Conservation (phyloP, 2,888 invertebrate species). For the Callyntrura guangdongensis region DNA sequence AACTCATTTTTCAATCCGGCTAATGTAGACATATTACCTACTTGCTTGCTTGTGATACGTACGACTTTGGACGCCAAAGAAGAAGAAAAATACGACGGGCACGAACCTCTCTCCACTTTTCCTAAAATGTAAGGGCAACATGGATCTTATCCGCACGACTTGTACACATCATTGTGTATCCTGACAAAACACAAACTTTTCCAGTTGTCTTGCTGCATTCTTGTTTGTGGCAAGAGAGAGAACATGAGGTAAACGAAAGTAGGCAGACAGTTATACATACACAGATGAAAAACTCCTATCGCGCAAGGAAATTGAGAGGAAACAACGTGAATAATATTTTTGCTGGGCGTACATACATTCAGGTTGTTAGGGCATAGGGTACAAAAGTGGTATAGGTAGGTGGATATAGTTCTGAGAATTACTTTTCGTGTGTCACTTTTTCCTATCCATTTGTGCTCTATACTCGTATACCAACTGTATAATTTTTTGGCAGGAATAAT, state of each 20-base stretch:
- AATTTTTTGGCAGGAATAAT: neutral
- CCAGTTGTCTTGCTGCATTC: slow-evolving; percentile 70
- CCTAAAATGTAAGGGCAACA: slow-evolving; percentile 8
- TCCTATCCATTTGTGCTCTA: neutral
- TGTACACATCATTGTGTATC: neutral
- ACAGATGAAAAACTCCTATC: slow-evolving; percentile 21
- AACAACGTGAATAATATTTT: slow-evolving; percentile 51
- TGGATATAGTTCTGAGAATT: too few species aligned
- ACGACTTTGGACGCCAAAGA: too few species aligned
- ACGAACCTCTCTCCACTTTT: neutral
- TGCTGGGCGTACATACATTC: neutral
- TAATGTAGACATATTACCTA: slow-evolving; percentile 70
- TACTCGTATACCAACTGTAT: neutral
- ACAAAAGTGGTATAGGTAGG: too few species aligned
- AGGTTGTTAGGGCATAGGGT: neutral
- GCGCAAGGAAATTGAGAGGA: slow-evolving; percentile 64
- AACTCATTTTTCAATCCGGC: slow-evolving; percentile 83
- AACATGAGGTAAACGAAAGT: neutral
- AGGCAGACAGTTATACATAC: neutral
- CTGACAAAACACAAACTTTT: slow-evolving; percentile 56
- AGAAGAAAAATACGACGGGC: neutral
- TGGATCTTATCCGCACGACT: neutral
- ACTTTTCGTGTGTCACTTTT: neutral
- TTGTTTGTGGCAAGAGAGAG: slow-evolving; percentile 27
- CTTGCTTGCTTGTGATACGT: neutral